phyloP scores from a whole-genome alignment of 2,113 vertebrate genomes.

The Corapipo altera region DNA sequence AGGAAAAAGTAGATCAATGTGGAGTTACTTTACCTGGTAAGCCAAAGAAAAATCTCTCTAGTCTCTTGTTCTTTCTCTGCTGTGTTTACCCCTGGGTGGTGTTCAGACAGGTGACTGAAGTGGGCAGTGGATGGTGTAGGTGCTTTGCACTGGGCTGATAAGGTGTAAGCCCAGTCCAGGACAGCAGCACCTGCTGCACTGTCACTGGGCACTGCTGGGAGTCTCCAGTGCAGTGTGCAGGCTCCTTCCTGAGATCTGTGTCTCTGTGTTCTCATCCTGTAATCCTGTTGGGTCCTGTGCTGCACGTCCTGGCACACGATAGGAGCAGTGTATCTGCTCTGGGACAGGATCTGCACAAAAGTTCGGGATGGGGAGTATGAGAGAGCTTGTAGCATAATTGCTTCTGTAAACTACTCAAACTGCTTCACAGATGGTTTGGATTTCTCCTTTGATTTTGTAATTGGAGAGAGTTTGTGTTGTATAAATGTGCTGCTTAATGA shows the following conservation, averaged over 20 bases:
- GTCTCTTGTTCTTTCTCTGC: background rate
- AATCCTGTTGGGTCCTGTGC: background rate
- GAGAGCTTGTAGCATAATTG: background rate
- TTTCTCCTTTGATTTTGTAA: background rate
- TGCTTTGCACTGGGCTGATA: background rate
- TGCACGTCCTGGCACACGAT: fast-evolving
- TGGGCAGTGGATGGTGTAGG: background rate
- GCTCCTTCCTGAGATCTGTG: background rate
- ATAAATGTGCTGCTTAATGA: background rate
- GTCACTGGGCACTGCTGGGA: background rate
- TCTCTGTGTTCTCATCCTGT: background rate
- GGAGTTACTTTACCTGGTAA: background rate
- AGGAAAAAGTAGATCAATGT: background rate
- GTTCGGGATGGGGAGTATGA: background rate
- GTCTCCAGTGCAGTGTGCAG: background rate
- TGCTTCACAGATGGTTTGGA: background rate
- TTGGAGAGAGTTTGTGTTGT: background rate
- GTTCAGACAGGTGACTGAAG: background rate
- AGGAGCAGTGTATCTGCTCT: background rate
- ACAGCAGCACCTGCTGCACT: background rate
- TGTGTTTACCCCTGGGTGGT: background rate
- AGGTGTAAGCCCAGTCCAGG: background rate
- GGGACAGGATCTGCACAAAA: fast-evolving
- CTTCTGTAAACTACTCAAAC: background rate
- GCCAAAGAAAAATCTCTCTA: background rate